Base-by-base conservation (phyloP, 2,888 invertebrate genomes). In the Mayetiola destructor region DNA sequence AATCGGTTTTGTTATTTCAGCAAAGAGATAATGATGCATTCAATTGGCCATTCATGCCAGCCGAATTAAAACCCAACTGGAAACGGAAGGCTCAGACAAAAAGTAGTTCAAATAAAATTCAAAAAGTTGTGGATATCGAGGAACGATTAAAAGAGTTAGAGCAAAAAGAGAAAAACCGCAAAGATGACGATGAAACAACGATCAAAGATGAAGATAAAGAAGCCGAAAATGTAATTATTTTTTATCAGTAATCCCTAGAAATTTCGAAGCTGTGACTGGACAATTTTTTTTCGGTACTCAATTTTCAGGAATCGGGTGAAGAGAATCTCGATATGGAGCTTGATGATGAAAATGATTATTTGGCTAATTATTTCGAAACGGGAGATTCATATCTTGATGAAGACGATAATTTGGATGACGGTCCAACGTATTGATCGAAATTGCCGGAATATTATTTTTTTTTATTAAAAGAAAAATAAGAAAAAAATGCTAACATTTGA, bases 271-370 rank as follows among this genome's bases (percentile, higher is more conserved):
- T 30, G 23, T 14, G 37, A 20, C 10, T 37, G 8, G 12, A 32
- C 6, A 9, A 32, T 42, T 12, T 40, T 40, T 14, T 18, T 42
- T 20, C 12, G 21, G 6, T 42, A 6, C 12, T 27, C 14, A 29
- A 8, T 37, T 42, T 57, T 12, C 42, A 62, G 60, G 59, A 60
- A 42, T 14, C 57, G 60, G 62, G 64, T 62, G 27, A 64, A 64
- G 21, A 64, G 64, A 40, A 67, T 63, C 69, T 65, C 9, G 88
- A 89, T 64, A 84, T 88, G 66, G 89, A 90, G 70, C 82, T 88
- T 78, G 90, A 90, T 67, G 88, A 88, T 65, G 90, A 89, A 20
- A 90, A 88, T 21, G 89, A 90, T 69, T 90, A 90, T 67, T 85
- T 84, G 0, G 86, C 88, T 64, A 88, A 84, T 66, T 89, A 88